These are phyloP conservation scores for Todiramphus chloris DNA, from an alignment of 2,113 vertebrate species.

Conservation along the genomic window DNA sequence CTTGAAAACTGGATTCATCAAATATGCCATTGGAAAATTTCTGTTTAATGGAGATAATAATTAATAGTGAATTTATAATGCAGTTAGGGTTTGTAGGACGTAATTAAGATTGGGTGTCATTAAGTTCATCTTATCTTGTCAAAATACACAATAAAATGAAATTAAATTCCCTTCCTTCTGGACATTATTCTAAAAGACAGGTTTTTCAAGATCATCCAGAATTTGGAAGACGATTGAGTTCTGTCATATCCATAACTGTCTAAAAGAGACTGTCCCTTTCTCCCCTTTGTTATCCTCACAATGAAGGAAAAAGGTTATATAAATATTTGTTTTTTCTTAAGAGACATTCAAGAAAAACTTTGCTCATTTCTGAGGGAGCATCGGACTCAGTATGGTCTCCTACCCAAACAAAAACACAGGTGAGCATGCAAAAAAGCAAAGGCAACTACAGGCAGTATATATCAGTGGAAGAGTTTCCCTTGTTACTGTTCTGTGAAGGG, in stretches of 20 bases:
- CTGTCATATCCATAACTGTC: not conserved
- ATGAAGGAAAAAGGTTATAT: not conserved
- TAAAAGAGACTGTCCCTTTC: not conserved
- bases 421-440: not conserved
- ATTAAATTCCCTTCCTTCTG: not conserved
- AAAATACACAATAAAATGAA: conserved; percentile 37
- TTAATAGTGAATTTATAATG: conserved; percentile 18
- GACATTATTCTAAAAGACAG: not conserved
- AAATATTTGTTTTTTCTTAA: not conserved
- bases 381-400: not conserved
- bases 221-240: not conserved
- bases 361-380: not conserved
- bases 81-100: not conserved
- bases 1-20: not conserved
- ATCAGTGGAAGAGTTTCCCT: not conserved
- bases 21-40: not conserved
- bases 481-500: not conserved
- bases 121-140: not conserved
- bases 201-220: not conserved
- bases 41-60: not conserved
- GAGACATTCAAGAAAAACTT: accelerated
- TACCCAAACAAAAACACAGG: not conserved
- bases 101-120: conserved; percentile 1
- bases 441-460: not conserved
- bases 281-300: not conserved